Percentiles rank a stretch among this genome's conserved stretches.
Conservation (phyloP, 2,113 vertebrate genomes). For the Dromiciops gliroides region DNA sequence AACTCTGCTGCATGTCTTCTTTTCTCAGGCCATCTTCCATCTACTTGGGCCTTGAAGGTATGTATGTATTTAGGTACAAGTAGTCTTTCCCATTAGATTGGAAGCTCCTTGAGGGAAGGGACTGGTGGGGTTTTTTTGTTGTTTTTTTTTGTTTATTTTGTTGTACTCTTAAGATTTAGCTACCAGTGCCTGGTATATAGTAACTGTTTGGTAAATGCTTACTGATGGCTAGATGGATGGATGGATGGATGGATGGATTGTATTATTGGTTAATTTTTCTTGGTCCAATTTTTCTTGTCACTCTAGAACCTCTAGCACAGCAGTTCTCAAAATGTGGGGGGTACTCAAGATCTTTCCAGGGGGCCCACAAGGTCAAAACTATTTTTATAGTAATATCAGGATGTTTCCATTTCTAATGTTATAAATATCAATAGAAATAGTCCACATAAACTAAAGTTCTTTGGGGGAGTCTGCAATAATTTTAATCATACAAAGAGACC, state of each 20-base stretch:
- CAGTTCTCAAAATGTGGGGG: neutral
- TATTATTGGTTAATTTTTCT: too few relatives aligned
- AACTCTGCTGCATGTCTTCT: too few relatives aligned
- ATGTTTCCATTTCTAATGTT: neutral
- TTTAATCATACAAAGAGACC: neutral
- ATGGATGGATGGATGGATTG: too few relatives aligned
- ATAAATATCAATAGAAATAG: neutral
- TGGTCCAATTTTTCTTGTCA: too few relatives aligned
- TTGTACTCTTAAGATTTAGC: neutral
- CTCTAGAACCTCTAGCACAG: neutral
- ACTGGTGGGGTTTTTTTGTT: neutral
- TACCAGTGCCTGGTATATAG: too few relatives aligned
- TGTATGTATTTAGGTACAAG: neutral
- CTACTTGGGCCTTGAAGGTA: neutral
- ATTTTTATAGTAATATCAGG: neutral
- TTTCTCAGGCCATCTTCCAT: neutral
- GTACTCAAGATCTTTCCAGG: neutral
- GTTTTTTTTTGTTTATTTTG: neutral
- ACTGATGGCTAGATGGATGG: neutral
- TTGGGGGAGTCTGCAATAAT: neutral
- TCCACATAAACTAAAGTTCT: neutral
- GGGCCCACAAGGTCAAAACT: neutral
- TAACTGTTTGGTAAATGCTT: too few relatives aligned
- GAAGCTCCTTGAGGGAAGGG: neutral
- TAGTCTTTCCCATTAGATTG: neutral